Conservation (phyloP, 2,888 invertebrate genomes). For the Meteorus colon region DNA sequence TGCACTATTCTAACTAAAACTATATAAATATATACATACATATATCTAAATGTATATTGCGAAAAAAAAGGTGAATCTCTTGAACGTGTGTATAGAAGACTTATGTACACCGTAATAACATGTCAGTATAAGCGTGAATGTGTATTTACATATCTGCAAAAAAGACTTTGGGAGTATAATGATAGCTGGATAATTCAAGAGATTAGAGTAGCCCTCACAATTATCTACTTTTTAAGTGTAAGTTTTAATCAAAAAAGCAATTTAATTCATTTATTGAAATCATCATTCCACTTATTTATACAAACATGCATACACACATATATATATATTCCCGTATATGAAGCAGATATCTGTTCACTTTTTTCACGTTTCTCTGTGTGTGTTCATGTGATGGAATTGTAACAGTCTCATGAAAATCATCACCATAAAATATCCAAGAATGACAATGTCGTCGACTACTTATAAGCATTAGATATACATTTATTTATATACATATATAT, state of each 20-base stretch:
- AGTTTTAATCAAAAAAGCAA: too few relatives aligned
- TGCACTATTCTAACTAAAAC: background rate
- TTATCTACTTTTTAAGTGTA: background rate
- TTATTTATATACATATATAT: slow-evolving; percentile 21
- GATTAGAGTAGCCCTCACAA: background rate
- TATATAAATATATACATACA: background rate
- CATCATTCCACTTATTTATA: slow-evolving; percentile 21
- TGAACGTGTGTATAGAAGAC: too few relatives aligned
- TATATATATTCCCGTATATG: background rate
- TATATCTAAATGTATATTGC: too few relatives aligned
- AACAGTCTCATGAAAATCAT: background rate
- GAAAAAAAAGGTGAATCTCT: too few relatives aligned
- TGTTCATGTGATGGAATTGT: slow-evolving; percentile 7
- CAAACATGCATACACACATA: background rate
- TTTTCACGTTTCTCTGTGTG: background rate
- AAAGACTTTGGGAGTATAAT: background rate
- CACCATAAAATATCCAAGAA: slow-evolving; percentile 8
- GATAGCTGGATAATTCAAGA: background rate
- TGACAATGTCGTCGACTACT: background rate
- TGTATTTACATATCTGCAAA: background rate
- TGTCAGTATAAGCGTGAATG: background rate
- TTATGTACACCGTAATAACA: background rate
- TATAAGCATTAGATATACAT: slow-evolving; percentile 22
- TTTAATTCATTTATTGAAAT: slow-evolving; percentile 9
- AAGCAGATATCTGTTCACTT: background rate